Conservation (phyloP, 2,113 vertebrate species). For the Halichoeres trimaculatus region DNA sequence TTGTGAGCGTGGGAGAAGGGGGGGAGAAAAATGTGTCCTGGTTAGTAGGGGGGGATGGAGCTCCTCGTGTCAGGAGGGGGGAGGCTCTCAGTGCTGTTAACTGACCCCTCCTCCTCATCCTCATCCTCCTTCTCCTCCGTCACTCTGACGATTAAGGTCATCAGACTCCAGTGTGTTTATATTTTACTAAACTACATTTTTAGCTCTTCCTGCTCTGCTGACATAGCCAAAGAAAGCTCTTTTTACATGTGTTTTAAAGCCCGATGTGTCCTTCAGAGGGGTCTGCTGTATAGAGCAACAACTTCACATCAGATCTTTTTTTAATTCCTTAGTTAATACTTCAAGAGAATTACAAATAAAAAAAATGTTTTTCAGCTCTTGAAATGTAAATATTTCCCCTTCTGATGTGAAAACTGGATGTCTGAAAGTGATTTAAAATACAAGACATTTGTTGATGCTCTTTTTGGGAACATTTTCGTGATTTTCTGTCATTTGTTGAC, state of each 20-base stretch:
- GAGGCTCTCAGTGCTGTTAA: constrained; percentile 12
- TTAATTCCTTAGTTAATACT: background rate
- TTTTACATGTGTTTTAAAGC: too few species aligned
- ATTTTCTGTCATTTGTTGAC: too few species aligned
- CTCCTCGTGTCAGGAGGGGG: constrained; percentile 6
- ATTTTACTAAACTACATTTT: constrained; percentile 15
- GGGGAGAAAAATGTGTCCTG: constrained; percentile 57
- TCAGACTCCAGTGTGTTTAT: constrained; percentile 45
- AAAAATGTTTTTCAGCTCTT: background rate
- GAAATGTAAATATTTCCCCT: background rate
- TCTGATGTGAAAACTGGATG: background rate
- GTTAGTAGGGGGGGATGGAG: constrained; percentile 28
- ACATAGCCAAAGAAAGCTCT: background rate
- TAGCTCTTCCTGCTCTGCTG: constrained; percentile 14
- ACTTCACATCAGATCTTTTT: too few species aligned
- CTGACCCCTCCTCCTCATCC: constrained; percentile 38
- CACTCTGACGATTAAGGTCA: constrained; percentile 57
- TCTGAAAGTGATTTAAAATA: too few species aligned
- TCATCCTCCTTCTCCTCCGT: constrained; percentile 28
- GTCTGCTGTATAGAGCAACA: too few species aligned
- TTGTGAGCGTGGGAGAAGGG: constrained; percentile 52
- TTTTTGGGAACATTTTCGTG: too few species aligned
- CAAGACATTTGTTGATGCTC: too few species aligned
- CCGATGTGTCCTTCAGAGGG: too few species aligned
- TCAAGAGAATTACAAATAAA: background rate